Base-by-base conservation (phyloP, 2,888 invertebrate genomes). In the Himalopsyche japonica region DNA sequence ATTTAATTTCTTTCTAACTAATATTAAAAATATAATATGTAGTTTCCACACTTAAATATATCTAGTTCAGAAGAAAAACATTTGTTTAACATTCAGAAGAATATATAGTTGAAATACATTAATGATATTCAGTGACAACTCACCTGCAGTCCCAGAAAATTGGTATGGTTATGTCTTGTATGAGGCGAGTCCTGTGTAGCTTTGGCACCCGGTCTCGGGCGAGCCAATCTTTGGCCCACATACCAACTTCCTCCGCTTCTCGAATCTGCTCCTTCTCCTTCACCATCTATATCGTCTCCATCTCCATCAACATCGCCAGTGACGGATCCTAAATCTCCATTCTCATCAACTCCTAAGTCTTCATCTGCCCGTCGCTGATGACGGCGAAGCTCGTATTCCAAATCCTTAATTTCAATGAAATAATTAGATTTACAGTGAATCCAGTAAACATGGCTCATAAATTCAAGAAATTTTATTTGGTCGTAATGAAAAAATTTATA, bases 341-440 rank as follows among this genome's bases (percentile, higher is more conserved):
- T 89, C 84, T 88, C 89, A 76, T 89, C 89, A 64, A 89, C 88
- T 85, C 89, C 90, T 86, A 89, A 89, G 82, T 93, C 93, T 82
- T 93, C 90, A 0, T 93, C 93, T 88, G 93, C 93, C 89, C 93
- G 93, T 30, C 93, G 91, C 37, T 91, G 92, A 89, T 96, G 96
- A 86, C 96, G 93, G 87, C 95, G 92, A 84, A 97, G 90, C 89
- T 96, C 96, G 89, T 97, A 97, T 90, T 96, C 96, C 88, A 96
- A 91, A 89, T 96, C 96, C 94, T 95, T 89, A 15, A 18, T 49
- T 15, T 20, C 20, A 6, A 57, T 57, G 10, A 24, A 57, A 57
- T 57, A 24, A 2, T 57, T 20, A 20, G 49, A 20, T 57, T 10
- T 8, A 76, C 27, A 76, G 10, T 32, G 27, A 76, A 76, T 32